Base-by-base conservation (phyloP, 2,888 invertebrate species). In the Torymus aiolomorphi region DNA sequence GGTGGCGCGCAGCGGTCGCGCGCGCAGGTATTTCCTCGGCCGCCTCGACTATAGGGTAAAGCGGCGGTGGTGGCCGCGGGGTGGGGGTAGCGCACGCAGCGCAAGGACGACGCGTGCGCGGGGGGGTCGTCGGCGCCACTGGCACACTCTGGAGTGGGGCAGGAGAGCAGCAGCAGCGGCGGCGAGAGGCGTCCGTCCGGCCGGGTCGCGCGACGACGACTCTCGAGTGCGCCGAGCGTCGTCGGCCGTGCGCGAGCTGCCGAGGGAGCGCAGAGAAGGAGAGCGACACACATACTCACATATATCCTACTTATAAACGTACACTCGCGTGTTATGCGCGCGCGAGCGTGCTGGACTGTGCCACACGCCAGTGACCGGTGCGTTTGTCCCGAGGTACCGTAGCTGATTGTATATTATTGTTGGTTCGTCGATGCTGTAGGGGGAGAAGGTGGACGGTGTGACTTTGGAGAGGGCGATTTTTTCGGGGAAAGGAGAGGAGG, bases 181-280 rank as follows among this genome's bases (percentile, higher is more conserved):
- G 59, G 61, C 71, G 54, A 14, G 62, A 31, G 31, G 31, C 31
- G 31, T 31, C 31, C 67, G 73, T 75, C 72, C 80, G 69, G 79
- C 75, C 75, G 75, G 79, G 79, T 75, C 75, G 65, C 63, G 62
- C 62, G 76, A 59, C 52, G 67, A 31, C 31, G 31, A 3, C 31
- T 31, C 31, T 31, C 31, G 31, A 31, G 76, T 73, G 67, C 72
- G 80, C 72, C 80, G 72, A 76, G 76, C 67, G 75, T 18, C 79
- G 74, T 79, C 75, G 79, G 70, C 70, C 57, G 31, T 54, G 51
- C 20, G 65, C 42, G 67, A 31, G 18, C 66, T 16, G 14, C 54
- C 67, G 54, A 31, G 31, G 31, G 31, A 31, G 31, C 31, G 31
- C n/a, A n/a, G n/a, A n/a, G n/a, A 8, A 31, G 31, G 8, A 8